These are phyloP conservation scores for Diachasmimorpha longicaudata DNA, from an alignment of 1,140 invertebrate species.

Conservation along the genomic window DNA sequence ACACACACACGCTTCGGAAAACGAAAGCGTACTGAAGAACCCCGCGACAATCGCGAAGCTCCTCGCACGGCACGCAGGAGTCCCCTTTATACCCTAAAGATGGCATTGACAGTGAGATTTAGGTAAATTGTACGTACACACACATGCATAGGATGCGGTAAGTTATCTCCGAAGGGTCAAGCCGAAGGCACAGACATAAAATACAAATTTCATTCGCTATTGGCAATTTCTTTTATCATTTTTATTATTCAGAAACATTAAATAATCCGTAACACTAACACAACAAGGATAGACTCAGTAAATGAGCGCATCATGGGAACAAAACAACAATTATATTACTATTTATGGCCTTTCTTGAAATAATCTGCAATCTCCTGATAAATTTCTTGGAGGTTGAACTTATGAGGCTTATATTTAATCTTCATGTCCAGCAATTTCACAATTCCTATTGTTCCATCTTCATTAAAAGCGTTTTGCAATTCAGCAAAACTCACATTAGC, in stretches of 20 bases:
- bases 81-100: too few species aligned
- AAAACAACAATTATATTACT: neutral
- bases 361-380: neutral
- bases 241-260: neutral
- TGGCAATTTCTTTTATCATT: neutral
- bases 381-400: neutral
- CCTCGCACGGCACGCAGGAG: too few species aligned
- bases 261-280: neutral
- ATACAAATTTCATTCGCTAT: neutral
- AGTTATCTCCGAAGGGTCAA: too few species aligned
- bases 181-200: too few species aligned
- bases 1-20: too few species aligned
- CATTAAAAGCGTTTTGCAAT: neutral
- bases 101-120: too few species aligned
- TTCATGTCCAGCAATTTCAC: neutral
- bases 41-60: too few species aligned
- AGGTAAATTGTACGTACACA: too few species aligned
- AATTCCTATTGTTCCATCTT: neutral
- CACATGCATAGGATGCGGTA: too few species aligned
- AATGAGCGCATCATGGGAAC: neutral
- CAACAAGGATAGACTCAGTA: neutral
- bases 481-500: neutral
- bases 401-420: neutral
- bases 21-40: too few species aligned
- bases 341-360: neutral